These are phyloP conservation scores for Norana najaformis DNA, from an alignment of 2,888 invertebrate genomes.

Conservation along the genomic window DNA sequence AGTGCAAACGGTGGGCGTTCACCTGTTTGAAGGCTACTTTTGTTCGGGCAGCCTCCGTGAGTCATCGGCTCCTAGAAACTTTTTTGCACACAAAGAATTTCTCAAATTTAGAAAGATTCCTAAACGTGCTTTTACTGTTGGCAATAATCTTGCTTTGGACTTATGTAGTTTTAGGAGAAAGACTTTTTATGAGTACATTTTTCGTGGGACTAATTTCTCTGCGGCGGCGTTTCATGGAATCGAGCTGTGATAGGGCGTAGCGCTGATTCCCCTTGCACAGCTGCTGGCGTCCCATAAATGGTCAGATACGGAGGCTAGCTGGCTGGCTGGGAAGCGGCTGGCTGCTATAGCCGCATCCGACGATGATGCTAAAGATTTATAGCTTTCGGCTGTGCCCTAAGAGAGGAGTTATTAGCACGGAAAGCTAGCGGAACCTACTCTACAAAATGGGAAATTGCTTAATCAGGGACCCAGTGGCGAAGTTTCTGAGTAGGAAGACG, in stretches of 20 bases:
- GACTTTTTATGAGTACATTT: neutral
- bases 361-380: neutral
- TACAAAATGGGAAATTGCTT: neutral
- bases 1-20: neutral
- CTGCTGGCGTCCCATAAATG: neutral
- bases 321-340: neutral
- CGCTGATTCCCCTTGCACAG: neutral
- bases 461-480: neutral
- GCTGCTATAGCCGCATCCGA: neutral
- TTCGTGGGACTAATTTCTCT: neutral
- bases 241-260: neutral
- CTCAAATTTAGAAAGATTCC: neutral
- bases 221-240: neutral
- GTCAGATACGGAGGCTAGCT: constrained; percentile 20
- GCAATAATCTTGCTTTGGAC: neutral
- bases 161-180: neutral
- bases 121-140: neutral
- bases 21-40: neutral
- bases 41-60: neutral
- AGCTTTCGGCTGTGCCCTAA: neutral
- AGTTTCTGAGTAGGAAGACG: neutral
- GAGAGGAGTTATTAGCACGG: neutral
- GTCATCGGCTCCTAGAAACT: neutral
- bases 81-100: neutral
- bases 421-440: too few relatives aligned